phyloP scores from a whole-genome alignment of 2,113 vertebrate species.

The Poecilia latipinna region DNA sequence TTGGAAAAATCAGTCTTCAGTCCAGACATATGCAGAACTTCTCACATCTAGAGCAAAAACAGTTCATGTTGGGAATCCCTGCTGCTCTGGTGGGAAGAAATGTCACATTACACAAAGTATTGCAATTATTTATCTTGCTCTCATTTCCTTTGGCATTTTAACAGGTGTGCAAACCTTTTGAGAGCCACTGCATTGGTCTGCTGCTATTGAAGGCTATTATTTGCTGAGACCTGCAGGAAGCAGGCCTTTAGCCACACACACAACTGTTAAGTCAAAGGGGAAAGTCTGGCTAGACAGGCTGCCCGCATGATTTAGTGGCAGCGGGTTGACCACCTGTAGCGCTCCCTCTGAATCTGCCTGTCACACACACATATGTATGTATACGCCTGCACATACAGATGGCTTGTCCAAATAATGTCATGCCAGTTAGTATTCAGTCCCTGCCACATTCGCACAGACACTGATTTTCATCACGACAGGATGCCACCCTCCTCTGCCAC shows the following conservation, averaged over 20 bases:
- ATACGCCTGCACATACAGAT: slow-evolving; percentile 4
- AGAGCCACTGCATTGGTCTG: not conserved
- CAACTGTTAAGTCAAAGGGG: slow-evolving; percentile 43
- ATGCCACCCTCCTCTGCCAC: slow-evolving; percentile 46
- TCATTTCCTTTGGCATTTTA: not conserved
- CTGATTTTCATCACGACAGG: slow-evolving; percentile 32
- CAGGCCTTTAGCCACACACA: slow-evolving; percentile 26
- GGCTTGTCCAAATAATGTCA: slow-evolving; percentile 73
- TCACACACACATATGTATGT: not conserved
- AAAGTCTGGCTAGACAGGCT: slow-evolving; percentile 47
- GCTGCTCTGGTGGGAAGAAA: too few species aligned
- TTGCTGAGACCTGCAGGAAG: slow-evolving; percentile 29
- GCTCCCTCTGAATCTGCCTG: not conserved
- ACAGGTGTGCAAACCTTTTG: not conserved
- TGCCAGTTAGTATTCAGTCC: slow-evolving; percentile 52
- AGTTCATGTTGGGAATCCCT: too few species aligned
- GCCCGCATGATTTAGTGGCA: slow-evolving; percentile 70
- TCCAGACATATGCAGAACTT: too few species aligned
- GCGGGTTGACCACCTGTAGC: slow-evolving; percentile 62
- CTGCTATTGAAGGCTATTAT: slow-evolving; percentile 21
- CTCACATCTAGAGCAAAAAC: too few species aligned
- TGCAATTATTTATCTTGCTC: not conserved
- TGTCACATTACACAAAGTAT: too few species aligned
- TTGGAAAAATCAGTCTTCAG: too few species aligned
- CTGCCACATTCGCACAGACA: slow-evolving; percentile 18